A percentile compares a stretch with the other conserved stretches of the same genome.
phyloP scores from a whole-genome alignment of 1,140 invertebrate species.

The Delia radicum region DNA sequence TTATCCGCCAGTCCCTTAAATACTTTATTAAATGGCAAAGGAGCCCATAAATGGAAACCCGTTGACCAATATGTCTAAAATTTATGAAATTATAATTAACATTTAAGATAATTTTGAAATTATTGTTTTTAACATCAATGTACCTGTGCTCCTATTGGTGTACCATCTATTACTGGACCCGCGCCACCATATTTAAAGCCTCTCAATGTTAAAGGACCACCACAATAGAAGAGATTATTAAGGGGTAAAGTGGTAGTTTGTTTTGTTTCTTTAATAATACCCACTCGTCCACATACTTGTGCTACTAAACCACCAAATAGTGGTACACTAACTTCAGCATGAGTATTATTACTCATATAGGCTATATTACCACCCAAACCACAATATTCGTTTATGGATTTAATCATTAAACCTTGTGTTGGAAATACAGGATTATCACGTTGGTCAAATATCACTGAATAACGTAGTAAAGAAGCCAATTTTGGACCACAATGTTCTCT shows the following conservation, averaged over 20 bases:
- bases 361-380: conserved; percentile 50
- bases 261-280: conserved; percentile 43
- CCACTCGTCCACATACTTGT: conserved; percentile 49
- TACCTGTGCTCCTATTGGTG: conserved; percentile 45
- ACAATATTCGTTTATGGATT: conserved; percentile 48
- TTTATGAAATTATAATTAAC: background rate
- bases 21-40: conserved; percentile 46
- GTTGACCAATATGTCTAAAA: conserved; percentile 46
- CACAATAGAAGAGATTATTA: conserved; percentile 49
- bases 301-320: conserved; percentile 44
- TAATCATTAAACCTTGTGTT: conserved; percentile 44
- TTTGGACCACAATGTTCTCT: conserved; percentile 52
- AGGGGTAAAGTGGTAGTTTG: conserved; percentile 46
- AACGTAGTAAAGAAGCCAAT: conserved; percentile 48
- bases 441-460: conserved; percentile 46
- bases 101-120: background rate
- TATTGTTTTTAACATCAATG: background rate
- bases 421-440: conserved; percentile 50
- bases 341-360: conserved; percentile 47
- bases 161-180: conserved; percentile 48
- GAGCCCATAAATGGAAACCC: conserved; percentile 50
- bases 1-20: conserved; percentile 50
- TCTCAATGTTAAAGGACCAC: conserved; percentile 48
- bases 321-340: conserved; percentile 50
- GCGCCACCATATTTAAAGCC: conserved; percentile 51